Evolutionary conservation across 2,888 invertebrate species (phyloP).

Genomic region (Aproaerema taeniolella): DNA sequence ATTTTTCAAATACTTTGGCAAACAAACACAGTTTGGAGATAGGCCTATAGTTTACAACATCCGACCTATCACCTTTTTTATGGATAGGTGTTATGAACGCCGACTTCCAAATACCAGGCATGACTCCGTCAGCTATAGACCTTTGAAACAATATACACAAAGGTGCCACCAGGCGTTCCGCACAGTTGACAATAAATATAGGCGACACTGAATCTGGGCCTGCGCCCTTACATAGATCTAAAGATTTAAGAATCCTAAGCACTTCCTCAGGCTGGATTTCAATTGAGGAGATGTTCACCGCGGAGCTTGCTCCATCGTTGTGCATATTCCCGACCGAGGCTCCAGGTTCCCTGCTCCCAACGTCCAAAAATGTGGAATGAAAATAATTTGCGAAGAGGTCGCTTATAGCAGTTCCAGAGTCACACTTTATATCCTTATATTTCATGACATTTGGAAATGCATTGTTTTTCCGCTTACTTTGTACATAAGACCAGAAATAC

Average conservation of each 20-base stretch:
- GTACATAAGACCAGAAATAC: slow-evolving; percentile 1
- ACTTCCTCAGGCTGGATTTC: not conserved
- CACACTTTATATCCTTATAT: not conserved
- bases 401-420: slow-evolving; percentile 1
- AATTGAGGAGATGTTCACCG: not conserved
- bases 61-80: slow-evolving; percentile 3
- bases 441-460: not conserved
- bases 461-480: not conserved
- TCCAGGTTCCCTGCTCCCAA: too few species aligned
- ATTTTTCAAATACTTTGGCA: slow-evolving; percentile 2
- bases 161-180: not conserved
- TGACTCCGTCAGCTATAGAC: not conserved
- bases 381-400: not conserved
- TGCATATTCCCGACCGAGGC: not conserved
- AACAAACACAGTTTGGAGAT: slow-evolving; percentile 10
- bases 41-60: slow-evolving; percentile 7
- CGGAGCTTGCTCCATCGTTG: not conserved
- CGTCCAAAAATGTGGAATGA: not conserved
- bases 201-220: not conserved
- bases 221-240: not conserved
- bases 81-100: slow-evolving; percentile 6
- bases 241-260: not conserved
- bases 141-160: not conserved
- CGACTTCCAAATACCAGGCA: slow-evolving; percentile 7
- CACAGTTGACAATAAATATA: not conserved